phyloP scores from a whole-genome alignment of 2,113 vertebrate genomes.

The Narcine bancroftii region DNA sequence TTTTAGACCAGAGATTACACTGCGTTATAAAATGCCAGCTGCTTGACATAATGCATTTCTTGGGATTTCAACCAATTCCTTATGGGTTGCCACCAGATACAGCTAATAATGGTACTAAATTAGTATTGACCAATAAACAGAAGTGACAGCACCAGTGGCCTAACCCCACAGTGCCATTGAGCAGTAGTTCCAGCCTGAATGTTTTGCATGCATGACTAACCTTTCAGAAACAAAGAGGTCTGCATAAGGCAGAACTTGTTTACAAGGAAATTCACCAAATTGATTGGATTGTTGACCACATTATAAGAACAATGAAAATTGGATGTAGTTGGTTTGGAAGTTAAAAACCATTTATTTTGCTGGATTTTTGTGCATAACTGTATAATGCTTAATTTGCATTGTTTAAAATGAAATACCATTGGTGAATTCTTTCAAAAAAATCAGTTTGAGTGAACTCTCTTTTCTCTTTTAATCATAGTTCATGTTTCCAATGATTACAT shows the following conservation, averaged over 20 bases:
- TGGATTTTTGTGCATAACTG: too few species aligned
- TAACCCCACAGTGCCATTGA: conserved; percentile 42
- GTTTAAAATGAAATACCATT: not conserved
- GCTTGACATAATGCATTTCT: not conserved
- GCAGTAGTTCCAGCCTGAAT: not conserved
- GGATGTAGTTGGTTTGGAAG: not conserved
- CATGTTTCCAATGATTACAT: not conserved
- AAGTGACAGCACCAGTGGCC: conserved; percentile 82
- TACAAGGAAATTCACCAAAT: not conserved
- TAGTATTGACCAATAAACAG: conserved; percentile 85
- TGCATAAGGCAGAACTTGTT: not conserved
- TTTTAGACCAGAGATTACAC: conserved; percentile 50
- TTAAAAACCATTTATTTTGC: not conserved
- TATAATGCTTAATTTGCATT: not conserved
- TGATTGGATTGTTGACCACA: not conserved
- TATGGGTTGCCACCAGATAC: conserved; percentile 66
- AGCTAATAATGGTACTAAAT: conserved; percentile 81
- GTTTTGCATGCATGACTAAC: not conserved
- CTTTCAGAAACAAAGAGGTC: not conserved
- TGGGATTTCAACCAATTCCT: conserved; percentile 47
- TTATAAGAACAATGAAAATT: not conserved
- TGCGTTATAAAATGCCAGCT: conserved; percentile 29
- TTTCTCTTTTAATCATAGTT: not conserved
- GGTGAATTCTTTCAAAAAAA: not conserved
- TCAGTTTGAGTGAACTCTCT: not conserved